Evolutionary conservation across 2,797 vertebrate species (phyloP).

Genomic region (Mycteria americana): DNA sequence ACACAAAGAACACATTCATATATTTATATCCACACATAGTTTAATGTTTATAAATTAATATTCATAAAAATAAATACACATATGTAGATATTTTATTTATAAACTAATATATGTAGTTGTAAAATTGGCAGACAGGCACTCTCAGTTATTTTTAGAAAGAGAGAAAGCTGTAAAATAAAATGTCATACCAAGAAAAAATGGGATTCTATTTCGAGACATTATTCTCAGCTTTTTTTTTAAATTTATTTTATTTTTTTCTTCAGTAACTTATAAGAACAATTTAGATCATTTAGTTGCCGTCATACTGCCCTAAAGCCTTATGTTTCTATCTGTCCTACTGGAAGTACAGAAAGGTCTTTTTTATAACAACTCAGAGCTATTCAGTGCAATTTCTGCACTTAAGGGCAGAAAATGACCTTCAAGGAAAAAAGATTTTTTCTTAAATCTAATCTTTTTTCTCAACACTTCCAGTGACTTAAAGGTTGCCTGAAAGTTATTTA

Average conservation of each 20-base stretch:
- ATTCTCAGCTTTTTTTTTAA: neutral
- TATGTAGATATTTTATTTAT: neutral
- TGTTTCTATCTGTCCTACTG: neutral
- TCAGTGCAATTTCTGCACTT: neutral
- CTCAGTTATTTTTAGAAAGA: neutral
- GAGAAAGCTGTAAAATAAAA: neutral
- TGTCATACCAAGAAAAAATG: neutral
- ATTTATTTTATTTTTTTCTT: neutral
- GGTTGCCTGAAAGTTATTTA: neutral
- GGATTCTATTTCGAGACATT: neutral
- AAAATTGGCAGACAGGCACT: neutral
- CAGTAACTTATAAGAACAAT: neutral
- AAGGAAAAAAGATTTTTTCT: neutral
- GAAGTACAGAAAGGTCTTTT: neutral
- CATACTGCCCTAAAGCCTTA: neutral
- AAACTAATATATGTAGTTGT: neutral
- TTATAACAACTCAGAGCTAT: neutral
- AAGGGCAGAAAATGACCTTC: conserved; percentile 7
- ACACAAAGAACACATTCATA: neutral
- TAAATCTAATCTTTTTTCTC: neutral
- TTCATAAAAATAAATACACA: neutral
- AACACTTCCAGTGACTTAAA: neutral
- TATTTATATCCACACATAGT: neutral
- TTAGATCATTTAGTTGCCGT: neutral
- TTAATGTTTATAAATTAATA: neutral